Evolutionary conservation across 2,888 invertebrate species (phyloP).

Genomic region (Phytoseiulus persimilis): DNA sequence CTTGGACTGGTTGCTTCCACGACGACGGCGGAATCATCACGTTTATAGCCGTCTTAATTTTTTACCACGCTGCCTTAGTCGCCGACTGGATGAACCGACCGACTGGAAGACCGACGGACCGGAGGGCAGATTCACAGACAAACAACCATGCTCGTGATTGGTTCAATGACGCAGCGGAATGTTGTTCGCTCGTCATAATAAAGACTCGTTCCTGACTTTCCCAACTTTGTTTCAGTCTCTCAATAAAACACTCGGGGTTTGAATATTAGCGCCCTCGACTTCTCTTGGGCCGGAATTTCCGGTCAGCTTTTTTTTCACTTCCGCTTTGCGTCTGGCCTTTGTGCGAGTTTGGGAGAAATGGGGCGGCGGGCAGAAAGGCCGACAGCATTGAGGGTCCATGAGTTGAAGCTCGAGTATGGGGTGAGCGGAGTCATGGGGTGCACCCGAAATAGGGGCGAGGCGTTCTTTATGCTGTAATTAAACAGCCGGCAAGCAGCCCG

Average conservation of each 20-base stretch:
- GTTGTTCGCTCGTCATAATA: neutral
- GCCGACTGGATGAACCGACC: neutral
- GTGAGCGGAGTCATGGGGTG: neutral
- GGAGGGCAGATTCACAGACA: neutral
- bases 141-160: neutral
- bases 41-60: neutral
- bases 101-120: too few relatives aligned
- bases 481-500: constrained; percentile 5
- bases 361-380: too few relatives aligned
- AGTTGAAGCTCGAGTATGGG: too few relatives aligned
- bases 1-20: neutral
- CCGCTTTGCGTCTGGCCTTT: neutral
- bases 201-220: neutral
- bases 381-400: too few relatives aligned
- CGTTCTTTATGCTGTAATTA: neutral
- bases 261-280: neutral
- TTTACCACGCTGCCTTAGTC: neutral
- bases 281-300: neutral
- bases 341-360: too few relatives aligned
- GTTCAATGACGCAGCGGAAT: neutral
- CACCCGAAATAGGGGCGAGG: neutral
- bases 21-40: neutral
- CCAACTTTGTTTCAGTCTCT: neutral
- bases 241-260: neutral
- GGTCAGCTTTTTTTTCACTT: neutral